phyloP scores from a whole-genome alignment of 2,113 vertebrate species.

The Lycaon pictus region DNA sequence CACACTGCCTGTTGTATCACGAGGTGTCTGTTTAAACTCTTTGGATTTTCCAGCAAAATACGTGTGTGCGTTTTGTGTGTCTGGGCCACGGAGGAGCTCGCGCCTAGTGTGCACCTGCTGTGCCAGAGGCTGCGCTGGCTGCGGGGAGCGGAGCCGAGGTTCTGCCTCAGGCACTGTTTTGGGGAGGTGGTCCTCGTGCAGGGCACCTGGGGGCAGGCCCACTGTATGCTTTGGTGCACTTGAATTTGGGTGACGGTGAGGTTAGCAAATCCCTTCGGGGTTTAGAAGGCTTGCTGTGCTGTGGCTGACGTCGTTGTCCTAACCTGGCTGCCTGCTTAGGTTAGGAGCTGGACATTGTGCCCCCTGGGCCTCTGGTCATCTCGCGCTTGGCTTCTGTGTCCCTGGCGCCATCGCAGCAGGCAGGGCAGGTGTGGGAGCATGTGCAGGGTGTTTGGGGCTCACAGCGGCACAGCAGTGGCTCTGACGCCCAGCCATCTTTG shows the following conservation, averaged over 20 bases:
- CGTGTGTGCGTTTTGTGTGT: background rate
- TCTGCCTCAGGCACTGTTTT: background rate
- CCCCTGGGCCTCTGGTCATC: background rate
- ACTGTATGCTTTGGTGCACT: background rate
- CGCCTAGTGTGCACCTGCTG: background rate
- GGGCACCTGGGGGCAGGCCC: background rate
- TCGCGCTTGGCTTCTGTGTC: background rate
- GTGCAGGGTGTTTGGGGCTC: no score
- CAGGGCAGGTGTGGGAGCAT: background rate
- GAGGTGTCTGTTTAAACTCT: background rate
- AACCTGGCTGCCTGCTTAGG: background rate
- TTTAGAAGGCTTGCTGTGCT: background rate
- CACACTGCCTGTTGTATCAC: background rate
- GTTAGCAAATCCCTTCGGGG: background rate
- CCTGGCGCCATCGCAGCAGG: background rate
- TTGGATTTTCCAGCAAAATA: slow-evolving; percentile 24
- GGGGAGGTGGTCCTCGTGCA: background rate
- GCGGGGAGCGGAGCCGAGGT: no score
- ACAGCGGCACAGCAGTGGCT: no score
- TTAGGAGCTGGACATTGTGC: slow-evolving; percentile 23
- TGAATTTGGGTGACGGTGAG: background rate
- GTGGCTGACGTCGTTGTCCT: background rate
- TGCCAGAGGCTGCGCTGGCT: background rate
- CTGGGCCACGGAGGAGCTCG: background rate
- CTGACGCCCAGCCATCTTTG: no score